Evolutionary conservation across 92 coral and sea anemone species (phyloP), one percentile per base, ranked within the genome.

Genomic region (Chrysogorgia sp.): DNA sequence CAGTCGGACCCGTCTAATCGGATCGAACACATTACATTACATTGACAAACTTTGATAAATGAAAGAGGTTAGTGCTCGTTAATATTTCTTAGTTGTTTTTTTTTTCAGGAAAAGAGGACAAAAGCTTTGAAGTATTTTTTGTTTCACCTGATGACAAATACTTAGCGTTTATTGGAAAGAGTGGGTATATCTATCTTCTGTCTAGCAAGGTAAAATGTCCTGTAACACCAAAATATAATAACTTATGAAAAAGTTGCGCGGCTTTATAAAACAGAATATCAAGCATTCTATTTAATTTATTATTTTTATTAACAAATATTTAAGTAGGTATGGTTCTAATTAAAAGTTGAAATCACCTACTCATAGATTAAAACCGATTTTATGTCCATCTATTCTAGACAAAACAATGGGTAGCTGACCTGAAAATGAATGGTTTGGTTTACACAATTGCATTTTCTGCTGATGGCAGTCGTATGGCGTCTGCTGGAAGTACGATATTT

Each of bases 91-190:
- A n/a, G n/a, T 15, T 47, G 15, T 6, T 7, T 75, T 37, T 20
- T 7, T 28, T 60, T 77, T 24, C 45, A 96, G 99, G 99, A 20
- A 85, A 93, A 66, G 84, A 72, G 33, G 99, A 96, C 40, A 85
- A 82, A 69, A 79, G 63, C 58, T 88, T 96, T 82, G 90, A 90
- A 45, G 92, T 72, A 58, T 91, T 89, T 71, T 40, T 62, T 35
- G 96, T 90, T 37, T 91, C 99, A 53, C 99, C 99, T 15, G 97
- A 96, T 75, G 99, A 97, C 13, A 89, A 90, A 47, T 90, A 89
- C 58, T 63, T 96, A 53, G 87, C 92, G 35, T 91, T 96, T 70
- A 24, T 82, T 37, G 99, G 97, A 22, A 85, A 82, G 30, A 87
- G 76, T 89, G 99, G 99, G 13, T 96, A 91, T 63, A 75, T 96